Base-by-base conservation (phyloP, 1,140 invertebrate genomes). In the Drosophila insularis region DNA sequence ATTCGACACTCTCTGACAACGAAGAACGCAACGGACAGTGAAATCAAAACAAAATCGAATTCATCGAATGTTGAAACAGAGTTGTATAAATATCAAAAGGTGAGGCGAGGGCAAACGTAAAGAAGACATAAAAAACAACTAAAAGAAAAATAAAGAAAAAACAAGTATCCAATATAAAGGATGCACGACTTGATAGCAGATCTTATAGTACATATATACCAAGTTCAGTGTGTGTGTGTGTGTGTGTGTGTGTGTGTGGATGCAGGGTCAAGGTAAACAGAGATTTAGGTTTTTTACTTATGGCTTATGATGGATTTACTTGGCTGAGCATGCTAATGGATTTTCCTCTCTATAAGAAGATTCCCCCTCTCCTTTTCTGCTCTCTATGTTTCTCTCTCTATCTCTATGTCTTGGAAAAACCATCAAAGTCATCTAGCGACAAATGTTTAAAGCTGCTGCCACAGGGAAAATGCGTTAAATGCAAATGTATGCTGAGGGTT, bases 1-100 rank as follows among this genome's bases (percentile, higher is more conserved):
- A 87, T 87, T 87, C 84, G 84, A 87, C 84, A 87, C 84, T 87
- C 89, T 78, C 89, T 78, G 82, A 87, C 82, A 7, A 17, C 43
- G 43, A 46, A 89, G 71, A 77, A 74, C 75, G 79, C 78, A 59
- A n/a, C 68, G 75, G 71, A 82, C 74, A 75, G 58, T 54, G 76
- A 55, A 84, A 84, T 75, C 74, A 70, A 87, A 75, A 82, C 80
- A 82, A 82, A 82, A 87, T 27, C 27, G 27, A 82, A 87, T 77
- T 75, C 79, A 89, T 87, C 76, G 84, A 87, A 68, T 35, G 71
- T 66, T 65, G 68, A 78, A 85, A 87, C 78, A 87, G 56, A 87
- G 82, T 82, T 87, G 84, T 82, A 87, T 68, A 82, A 79, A 68
- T 79, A 84, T 63, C 80, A 63, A 76, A 75, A 84, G 79, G 79